Conservation (phyloP, 2,113 vertebrate species). For the Patagioenas fasciata region DNA sequence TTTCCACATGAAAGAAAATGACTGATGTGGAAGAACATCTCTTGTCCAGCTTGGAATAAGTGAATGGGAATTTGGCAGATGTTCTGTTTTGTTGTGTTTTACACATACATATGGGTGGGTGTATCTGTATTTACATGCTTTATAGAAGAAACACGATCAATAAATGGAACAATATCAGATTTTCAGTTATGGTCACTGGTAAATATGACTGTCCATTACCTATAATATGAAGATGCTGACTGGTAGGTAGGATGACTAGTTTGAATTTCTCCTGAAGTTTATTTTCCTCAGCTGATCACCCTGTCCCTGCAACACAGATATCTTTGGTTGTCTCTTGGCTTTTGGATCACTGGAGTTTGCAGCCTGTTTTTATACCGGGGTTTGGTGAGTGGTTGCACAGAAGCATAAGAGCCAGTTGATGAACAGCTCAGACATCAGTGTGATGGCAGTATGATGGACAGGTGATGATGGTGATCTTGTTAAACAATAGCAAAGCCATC, state of each 20-base stretch:
- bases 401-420: background rate
- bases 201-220: background rate
- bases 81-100: background rate
- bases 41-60: background rate
- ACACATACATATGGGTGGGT: rapidly evolving
- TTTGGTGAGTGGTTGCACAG: background rate
- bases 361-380: background rate
- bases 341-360: background rate
- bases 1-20: background rate
- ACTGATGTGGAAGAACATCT: background rate
- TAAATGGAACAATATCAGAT: background rate
- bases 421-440: background rate
- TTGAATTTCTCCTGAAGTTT: background rate
- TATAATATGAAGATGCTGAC: background rate
- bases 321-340: background rate
- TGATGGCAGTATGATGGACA: background rate
- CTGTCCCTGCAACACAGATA: background rate
- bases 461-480: background rate
- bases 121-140: rapidly evolving
- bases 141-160: background rate
- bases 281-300: background rate
- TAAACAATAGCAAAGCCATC: background rate
- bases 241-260: background rate
- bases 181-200: background rate
- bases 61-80: background rate